A percentile compares a stretch with the other conserved stretches of the same genome.
phyloP scores from a whole-genome alignment of 2,113 vertebrate genomes.

The Heteronetta atricapilla region DNA sequence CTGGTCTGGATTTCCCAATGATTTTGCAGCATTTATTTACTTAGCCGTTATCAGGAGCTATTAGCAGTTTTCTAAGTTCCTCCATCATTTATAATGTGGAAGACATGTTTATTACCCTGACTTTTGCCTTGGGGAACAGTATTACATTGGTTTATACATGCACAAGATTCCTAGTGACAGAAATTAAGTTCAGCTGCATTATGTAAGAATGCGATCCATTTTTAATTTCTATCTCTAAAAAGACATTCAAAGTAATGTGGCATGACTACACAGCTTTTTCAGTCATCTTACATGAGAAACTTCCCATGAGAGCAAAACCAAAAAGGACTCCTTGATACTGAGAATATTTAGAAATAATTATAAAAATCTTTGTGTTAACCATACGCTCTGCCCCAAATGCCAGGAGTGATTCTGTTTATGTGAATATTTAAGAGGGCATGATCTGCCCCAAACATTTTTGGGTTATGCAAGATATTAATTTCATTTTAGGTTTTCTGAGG shows the following conservation, averaged over 20 bases:
- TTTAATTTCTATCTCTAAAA: neutral
- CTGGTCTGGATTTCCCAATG: neutral
- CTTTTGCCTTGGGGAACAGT: neutral
- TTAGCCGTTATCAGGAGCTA: neutral
- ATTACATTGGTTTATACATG: neutral
- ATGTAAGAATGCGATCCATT: neutral
- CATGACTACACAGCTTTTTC: neutral
- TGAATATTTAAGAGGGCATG: neutral
- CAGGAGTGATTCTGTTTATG: neutral
- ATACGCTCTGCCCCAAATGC: neutral
- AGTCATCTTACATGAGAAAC: neutral
- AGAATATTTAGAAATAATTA: neutral
- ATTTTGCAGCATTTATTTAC: neutral
- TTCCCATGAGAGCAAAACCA: neutral
- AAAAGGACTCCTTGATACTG: neutral
- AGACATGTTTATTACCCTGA: neutral
- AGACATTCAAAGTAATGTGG: neutral
- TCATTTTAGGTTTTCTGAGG: neutral
- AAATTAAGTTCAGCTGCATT: constrained; percentile 4
- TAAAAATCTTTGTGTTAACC: neutral
- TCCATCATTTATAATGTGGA: neutral
- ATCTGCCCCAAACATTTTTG: neutral
- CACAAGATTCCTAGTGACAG: neutral
- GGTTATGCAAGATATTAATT: neutral
- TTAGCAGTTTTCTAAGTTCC: neutral